phyloP scores from a whole-genome alignment of 1,140 invertebrate species.

The Camponotus vicinus region DNA sequence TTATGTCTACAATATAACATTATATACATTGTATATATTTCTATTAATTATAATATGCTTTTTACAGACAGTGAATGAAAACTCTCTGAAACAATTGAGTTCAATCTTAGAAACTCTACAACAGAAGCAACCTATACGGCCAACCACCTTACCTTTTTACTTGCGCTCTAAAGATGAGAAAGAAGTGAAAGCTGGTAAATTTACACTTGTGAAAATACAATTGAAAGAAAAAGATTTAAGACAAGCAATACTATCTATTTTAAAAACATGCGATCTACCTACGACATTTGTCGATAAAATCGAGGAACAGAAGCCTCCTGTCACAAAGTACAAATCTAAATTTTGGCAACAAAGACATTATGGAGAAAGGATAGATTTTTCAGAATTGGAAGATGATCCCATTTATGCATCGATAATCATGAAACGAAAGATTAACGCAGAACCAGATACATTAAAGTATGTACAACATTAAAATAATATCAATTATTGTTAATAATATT shows the following conservation, averaged over 20 bases:
- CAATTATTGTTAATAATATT: conserved; percentile 7
- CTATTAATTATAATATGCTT: conserved; percentile 24
- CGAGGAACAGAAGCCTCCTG: conserved; percentile 76
- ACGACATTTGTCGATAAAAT: conserved; percentile 94
- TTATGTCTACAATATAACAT: no score
- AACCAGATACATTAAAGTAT: conserved; percentile 86
- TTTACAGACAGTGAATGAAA: conserved; percentile 94
- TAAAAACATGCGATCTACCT: conserved; percentile 93
- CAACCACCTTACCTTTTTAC: conserved; percentile 91
- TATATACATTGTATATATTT: neutral
- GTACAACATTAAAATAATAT: neutral
- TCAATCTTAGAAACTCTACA: conserved; percentile 92
- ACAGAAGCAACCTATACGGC: conserved; percentile 87
- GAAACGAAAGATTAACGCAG: conserved; percentile 85
- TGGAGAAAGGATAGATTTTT: conserved; percentile 83
- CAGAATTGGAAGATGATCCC: conserved; percentile 86
- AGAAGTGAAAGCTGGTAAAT: conserved; percentile 88
- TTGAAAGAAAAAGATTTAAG: conserved; percentile 90
- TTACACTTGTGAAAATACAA: conserved; percentile 91
- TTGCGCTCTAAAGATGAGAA: conserved; percentile 88
- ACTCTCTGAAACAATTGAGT: conserved; percentile 95
- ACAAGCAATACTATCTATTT: conserved; percentile 91
- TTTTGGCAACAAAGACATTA: conserved; percentile 73
- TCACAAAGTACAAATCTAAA: conserved; percentile 69
- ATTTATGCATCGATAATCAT: conserved; percentile 86